Conservation (phyloP, 1,140 invertebrate genomes). For the Steinernema khuongi region DNA sequence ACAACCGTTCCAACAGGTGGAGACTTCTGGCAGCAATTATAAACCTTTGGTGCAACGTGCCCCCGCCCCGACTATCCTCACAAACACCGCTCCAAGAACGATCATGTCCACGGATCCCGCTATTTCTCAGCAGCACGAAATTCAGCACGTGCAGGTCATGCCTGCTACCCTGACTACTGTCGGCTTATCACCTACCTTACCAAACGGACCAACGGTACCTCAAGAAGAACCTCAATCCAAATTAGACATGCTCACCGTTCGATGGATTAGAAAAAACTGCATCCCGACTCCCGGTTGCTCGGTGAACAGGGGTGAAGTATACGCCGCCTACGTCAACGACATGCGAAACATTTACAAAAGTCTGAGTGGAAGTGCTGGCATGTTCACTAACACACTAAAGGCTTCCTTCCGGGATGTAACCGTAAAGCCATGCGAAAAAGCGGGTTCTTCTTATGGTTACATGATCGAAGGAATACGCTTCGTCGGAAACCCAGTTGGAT, state of each 20-base stretch:
- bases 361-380: slow-evolving; percentile 28
- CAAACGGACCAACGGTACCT: neutral
- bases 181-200: neutral
- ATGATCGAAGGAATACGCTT: neutral
- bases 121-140: too few relatives aligned
- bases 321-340: slow-evolving; percentile 49
- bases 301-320: slow-evolving; percentile 35
- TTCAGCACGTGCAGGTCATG: too few relatives aligned
- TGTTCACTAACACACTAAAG: slow-evolving; percentile 42
- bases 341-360: slow-evolving; percentile 35
- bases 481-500: neutral
- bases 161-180: neutral
- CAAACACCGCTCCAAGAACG: slow-evolving; percentile 39
- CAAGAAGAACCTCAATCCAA: slow-evolving; percentile 13
- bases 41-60: neutral
- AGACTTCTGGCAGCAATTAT: too few relatives aligned
- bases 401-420: neutral
- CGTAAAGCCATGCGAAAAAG: neutral
- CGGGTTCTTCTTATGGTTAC: neutral
- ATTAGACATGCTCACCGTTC: slow-evolving; percentile 34
- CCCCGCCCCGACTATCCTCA: slow-evolving; percentile 34
- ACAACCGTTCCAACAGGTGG: too few relatives aligned
- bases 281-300: slow-evolving; percentile 7
- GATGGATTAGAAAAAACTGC: slow-evolving; percentile 43
- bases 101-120: slow-evolving; percentile 23